Base-by-base conservation (phyloP, 2,113 vertebrate species). In the Hippocampus mohnikei region DNA sequence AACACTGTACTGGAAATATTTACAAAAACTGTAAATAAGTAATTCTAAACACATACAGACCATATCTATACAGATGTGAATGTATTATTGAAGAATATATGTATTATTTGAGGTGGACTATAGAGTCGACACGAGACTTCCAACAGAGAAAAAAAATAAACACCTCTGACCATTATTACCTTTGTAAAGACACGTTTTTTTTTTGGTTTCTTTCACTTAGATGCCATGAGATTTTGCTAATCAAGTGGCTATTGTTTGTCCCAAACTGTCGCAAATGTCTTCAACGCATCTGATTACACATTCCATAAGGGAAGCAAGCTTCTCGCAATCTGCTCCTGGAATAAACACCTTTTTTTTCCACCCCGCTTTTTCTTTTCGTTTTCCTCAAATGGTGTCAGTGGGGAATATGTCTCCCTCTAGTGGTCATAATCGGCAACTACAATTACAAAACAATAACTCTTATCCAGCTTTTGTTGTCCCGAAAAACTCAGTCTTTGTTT, bases 241-340 rank as follows among this genome's bases (percentile, higher is more conserved):
- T 33, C 3, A 60, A 60, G 27, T 60, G 58, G 27, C 58, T 15
- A 8, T 18, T 29, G 27, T 5, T 11, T 15, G 55, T 5, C 23
- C 44, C n/a, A 52, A 72, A 72, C 46, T 6, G 58, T 27, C 2
- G 37, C 27, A 46, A 72, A 72, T 44, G 27, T 62, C n/a, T 55
- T 41, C 61, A 60, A 12, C 62, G 18, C 21, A 66, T 66, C 44
- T n/a, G 73, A 68, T 69, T 42, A 59, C 67, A 68, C 66, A 48
- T 41, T 63, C 48, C 62, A 8, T 27, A 67, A 76, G 65, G 40
- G 70, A 63, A 69, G 29, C n/a, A 81, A 78, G 77, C 52, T 55
- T 23, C 52, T 55, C 52, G 11, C 52, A 55, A 55, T 55, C 52
- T 55, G 50, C 3, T 33, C 1, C 0, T 10, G 16, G 27, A 60